Evolutionary conservation across 2,797 vertebrate species (phyloP).

Genomic region (Hipposideros larvatus): DNA sequence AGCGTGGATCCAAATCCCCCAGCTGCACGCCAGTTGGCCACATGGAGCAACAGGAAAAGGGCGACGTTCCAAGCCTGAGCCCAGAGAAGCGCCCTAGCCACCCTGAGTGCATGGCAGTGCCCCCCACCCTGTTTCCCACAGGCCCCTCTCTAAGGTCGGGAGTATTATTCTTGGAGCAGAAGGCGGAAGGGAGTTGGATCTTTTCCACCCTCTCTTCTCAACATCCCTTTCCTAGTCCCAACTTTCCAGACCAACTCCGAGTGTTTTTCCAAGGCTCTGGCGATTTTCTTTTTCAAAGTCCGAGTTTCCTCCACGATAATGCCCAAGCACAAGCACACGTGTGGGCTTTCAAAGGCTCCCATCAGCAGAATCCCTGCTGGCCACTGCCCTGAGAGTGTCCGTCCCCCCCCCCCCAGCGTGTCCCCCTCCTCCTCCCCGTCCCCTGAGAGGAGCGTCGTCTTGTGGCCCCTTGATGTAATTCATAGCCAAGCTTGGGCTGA

Average conservation of each 20-base stretch:
- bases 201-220: neutral
- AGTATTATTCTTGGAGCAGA: neutral
- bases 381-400: neutral
- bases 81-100: too few species aligned
- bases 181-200: neutral
- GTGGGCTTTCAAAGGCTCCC: neutral
- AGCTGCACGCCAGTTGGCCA: neutral
- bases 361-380: fast-evolving
- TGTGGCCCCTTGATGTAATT: neutral
- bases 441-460: too few species aligned
- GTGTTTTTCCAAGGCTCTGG: neutral
- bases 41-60: neutral
- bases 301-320: neutral
- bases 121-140: neutral
- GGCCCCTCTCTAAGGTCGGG: too few species aligned
- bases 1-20: neutral
- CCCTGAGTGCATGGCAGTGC: too few species aligned
- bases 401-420: too few species aligned
- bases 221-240: neutral
- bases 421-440: too few species aligned
- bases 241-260: neutral
- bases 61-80: neutral
- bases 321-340: neutral
- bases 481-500: neutral
- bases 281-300: neutral